Base-by-base conservation (phyloP, 2,888 invertebrate species). In the Ophion costatus region DNA sequence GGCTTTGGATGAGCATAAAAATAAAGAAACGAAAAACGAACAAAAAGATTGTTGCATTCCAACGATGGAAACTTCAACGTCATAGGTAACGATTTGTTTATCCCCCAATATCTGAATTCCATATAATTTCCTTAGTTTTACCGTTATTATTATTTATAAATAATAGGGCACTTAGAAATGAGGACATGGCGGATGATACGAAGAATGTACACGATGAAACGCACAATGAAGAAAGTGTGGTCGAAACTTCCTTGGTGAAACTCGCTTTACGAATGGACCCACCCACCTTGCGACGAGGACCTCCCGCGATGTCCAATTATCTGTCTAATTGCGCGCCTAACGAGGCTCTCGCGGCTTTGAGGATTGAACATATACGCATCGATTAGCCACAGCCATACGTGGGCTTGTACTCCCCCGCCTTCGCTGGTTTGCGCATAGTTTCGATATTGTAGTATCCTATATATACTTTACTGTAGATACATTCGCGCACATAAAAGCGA, bases 271-370 rank as follows among this genome's bases (percentile, higher is more conserved):
- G 73, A 33, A 33, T 57, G 57, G 76, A 80, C 56, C 77, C 82
- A 76, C 82, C 80, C 78, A 73, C 82, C 67, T 75, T 20, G 64
- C 56, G 82, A 56, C 51, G 73, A 82, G 80, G 82, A 85, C 85
- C 85, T 82, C 79, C 85, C 82, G 80, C 82, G 69, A 80, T 74
- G 73, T 74, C 80, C 85, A 80, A 85, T 85, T 85, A 85, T 75
- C 85, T 82, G 80, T 82, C 85, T 85, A 85, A 85, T 85, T 85
- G 85, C 85, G 69, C 80, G 76, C 82, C 73, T 80, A 85, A 85
- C 85, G 82, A 85, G 82, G 77, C 82, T 82, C 85, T 82, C 76
- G 82, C 80, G 80, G 80, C 82, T 82, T 80, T 61, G 77, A 74
- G 80, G 51, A 82, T 80, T 73, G 57, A 75, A 29, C 73, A 73